Base-by-base conservation (phyloP, 2,888 invertebrate genomes). In the Apoda limacodes region DNA sequence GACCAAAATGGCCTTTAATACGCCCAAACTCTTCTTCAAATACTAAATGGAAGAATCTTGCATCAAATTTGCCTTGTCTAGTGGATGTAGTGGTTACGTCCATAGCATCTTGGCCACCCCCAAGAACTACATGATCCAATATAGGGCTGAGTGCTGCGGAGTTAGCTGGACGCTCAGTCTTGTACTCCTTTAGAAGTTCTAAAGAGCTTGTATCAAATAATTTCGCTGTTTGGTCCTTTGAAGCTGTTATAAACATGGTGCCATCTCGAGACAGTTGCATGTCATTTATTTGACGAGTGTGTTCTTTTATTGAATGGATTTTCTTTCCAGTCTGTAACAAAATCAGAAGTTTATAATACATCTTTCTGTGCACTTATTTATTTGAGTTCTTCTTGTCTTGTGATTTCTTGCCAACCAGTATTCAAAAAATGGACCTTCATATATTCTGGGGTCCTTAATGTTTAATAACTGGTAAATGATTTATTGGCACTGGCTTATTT, bases 21-120 rank as follows among this genome's bases (percentile, higher is more conserved):
- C 96, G 84, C 1, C 92, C 97, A 71, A 98, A 98, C 63, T 98
- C 98, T 60, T 98, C 96, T 74, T 97, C 97, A 68, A 95, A 98
- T 13, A 98, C 89, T 52, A 96, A 80, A 68, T 98, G 96, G 85
- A 92, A 98, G 82, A 98, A 95, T 24, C 88, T 69, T 69, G 90
- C 95, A 66, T 99, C 98, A 64, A 99, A 99, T 82, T 98, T 98
- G 30, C 98, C 99, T 39, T 93, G 88, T 48, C 94, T 85, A 0
- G 95, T 88, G 0, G 95, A 93, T 0, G 97, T 98, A 2, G 95
- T 96, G 24, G 97, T 97, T 35, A 98, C 98, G 58, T 96, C 96
- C 94, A 98, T 98, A 34, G 99, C 99, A 69, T 99, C 99, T 81
- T 99, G 99, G 52, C 99, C 99, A 68, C 99, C 99, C 37, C 99